Evolutionary conservation across 2,113 vertebrate species (phyloP).

Genomic region (Amia ocellicauda): DNA sequence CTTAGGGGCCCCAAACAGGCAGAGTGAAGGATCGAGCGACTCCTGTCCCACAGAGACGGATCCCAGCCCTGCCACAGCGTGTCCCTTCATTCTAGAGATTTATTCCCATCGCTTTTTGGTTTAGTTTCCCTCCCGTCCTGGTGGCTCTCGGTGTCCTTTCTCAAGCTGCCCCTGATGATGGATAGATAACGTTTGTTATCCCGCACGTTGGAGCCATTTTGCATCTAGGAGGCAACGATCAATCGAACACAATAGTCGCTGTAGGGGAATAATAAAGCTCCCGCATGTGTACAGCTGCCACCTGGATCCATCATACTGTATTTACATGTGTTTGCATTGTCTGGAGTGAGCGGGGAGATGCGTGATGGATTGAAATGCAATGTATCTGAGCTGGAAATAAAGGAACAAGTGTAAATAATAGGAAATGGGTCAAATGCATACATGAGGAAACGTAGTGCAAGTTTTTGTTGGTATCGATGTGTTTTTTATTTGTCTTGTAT

Average conservation of each 20-base stretch:
- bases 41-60: neutral
- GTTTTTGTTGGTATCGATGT: no score
- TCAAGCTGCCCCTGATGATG: slow-evolving; percentile 7
- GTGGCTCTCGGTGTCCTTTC: neutral
- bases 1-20: no score
- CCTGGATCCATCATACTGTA: no score
- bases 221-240: neutral
- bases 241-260: neutral
- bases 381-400: no score
- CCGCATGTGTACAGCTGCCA: neutral
- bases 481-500: no score
- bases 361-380: no score
- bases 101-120: neutral
- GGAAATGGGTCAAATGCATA: no score
- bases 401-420: no score
- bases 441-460: no score
- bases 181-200: neutral
- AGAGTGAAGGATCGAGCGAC: no score
- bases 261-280: neutral
- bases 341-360: no score
- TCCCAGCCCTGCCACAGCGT: neutral
- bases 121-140: neutral
- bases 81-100: slow-evolving; percentile 4
- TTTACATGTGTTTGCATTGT: no score
- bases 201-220: neutral